Evolutionary conservation across 2,113 vertebrate genomes (phyloP).

Genomic region (Charina bottae): DNA sequence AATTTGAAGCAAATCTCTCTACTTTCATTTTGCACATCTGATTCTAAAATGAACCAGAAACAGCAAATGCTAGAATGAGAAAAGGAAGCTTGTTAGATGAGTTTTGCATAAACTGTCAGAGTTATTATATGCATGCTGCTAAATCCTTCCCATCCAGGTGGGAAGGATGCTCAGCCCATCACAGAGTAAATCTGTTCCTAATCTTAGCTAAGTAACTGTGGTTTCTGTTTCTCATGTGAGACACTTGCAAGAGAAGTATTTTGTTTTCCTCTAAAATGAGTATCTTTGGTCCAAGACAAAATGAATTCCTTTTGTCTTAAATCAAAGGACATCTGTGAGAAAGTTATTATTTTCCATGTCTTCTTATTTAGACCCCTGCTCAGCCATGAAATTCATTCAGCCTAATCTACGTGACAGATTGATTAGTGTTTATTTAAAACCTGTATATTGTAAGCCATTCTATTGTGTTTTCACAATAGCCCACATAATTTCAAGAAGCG

Average conservation of each 20-base stretch:
- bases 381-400: not conserved
- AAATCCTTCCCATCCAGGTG: constrained; percentile 38
- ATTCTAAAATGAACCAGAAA: constrained; percentile 30
- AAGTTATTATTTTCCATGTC: not conserved
- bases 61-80: not conserved
- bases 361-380: not conserved
- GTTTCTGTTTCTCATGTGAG: constrained; percentile 15
- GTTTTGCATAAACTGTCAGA: constrained; percentile 43
- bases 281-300: not conserved
- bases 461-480: not conserved
- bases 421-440: not conserved
- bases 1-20: not conserved
- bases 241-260: constrained; percentile 21
- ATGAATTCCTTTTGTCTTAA: not conserved
- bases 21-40: not conserved
- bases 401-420: not conserved
- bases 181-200: constrained; percentile 42
- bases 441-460: not conserved
- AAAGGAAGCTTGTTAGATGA: constrained; percentile 26
- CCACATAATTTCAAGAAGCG: not conserved
- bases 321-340: not conserved
- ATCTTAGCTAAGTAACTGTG: constrained; percentile 38
- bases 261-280: not conserved
- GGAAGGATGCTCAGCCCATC: constrained; percentile 27
- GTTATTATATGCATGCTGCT: constrained; percentile 35